Conservation (phyloP, 2,113 vertebrate species). For the Bagarius yarrelli region DNA sequence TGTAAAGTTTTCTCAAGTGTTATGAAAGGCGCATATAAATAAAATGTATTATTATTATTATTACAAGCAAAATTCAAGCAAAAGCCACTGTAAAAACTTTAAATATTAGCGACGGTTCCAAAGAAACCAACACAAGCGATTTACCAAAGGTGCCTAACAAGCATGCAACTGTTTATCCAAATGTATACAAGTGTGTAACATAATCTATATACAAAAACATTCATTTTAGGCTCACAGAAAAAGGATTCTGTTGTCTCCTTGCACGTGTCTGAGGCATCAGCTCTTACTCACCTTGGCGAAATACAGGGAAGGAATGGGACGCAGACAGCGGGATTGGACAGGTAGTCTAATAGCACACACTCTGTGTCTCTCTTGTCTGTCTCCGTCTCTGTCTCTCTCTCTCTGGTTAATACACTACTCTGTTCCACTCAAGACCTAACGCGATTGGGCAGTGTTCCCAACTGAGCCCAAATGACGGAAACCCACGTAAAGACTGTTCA, state of each 20-base stretch:
- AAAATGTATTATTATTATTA: no score
- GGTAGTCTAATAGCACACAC: conserved; percentile 53
- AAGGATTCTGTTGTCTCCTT: conserved; percentile 21
- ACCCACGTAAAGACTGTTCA: background rate
- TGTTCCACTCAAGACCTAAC: background rate
- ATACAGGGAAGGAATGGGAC: conserved; percentile 56
- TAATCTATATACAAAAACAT: background rate
- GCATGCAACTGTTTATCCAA: background rate
- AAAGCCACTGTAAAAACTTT: no score
- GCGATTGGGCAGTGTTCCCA: conserved; percentile 6
- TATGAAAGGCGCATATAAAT: no score
- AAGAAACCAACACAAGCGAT: background rate
- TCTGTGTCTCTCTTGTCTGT: background rate
- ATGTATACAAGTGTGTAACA: background rate
- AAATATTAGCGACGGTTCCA: background rate
- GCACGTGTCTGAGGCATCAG: conserved; percentile 44
- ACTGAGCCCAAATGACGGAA: background rate
- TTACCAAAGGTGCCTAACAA: background rate
- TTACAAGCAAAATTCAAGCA: no score
- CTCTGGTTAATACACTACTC: background rate
- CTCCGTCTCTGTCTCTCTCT: background rate
- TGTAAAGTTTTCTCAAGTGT: no score
- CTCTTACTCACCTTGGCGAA: conserved; percentile 70
- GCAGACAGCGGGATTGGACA: conserved; percentile 58
- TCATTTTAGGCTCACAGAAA: background rate